Base-by-base conservation (phyloP, 2,797 vertebrate genomes). In the Brotula barbata region DNA sequence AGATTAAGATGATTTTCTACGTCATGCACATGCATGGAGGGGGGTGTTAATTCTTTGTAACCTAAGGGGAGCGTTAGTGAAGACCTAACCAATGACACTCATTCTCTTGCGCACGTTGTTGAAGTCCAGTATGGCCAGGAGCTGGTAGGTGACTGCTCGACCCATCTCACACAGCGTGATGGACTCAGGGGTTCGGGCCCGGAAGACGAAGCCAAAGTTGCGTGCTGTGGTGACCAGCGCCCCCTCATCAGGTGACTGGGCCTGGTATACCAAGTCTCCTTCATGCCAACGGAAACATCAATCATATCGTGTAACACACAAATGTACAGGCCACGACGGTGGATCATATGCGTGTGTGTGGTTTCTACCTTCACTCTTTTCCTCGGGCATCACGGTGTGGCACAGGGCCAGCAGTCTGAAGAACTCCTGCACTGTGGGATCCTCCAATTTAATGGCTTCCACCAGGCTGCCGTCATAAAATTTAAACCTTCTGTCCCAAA, bases 91-190 rank as follows among this genome's bases (percentile, higher is more conserved):
- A 21, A 97, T 95, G 85, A 97, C 95, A 0, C 94, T 96, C 95
- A 97, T 97, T 76, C 95, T 91, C 83, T 96, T 96, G 87, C 95
- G 95, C 75, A 94, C 88, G 71, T 97, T 94, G 89, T 94, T 96
- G 90, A 97, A 97, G 89, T 97, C 95, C 84, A 97, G 85, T 78
- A 97, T 97, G 81, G 94, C 93, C 58, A 97, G 88, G 6, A 97
- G 91, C 51, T 93, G 92, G 81, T 97, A 97, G 40, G 94, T 95
- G 83, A 93, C 72, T 0, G 89, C 85, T 2, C 31, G 81, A 16
- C 94, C 95, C 83, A 95, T 92, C 60, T 96, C 93, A 0, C 87
- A 94, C 80, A 96, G 87, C 0, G 92, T 96, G 85, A 97, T 85
- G 2, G 94, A 95, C 46, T 94, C 89, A 0, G 95, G 94, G 0